Percentiles rank a stretch among this genome's conserved stretches.
These are phyloP conservation scores for Trichogramma dendrolimi DNA, from an alignment of 2,888 invertebrate species.

Conservation along the genomic window DNA sequence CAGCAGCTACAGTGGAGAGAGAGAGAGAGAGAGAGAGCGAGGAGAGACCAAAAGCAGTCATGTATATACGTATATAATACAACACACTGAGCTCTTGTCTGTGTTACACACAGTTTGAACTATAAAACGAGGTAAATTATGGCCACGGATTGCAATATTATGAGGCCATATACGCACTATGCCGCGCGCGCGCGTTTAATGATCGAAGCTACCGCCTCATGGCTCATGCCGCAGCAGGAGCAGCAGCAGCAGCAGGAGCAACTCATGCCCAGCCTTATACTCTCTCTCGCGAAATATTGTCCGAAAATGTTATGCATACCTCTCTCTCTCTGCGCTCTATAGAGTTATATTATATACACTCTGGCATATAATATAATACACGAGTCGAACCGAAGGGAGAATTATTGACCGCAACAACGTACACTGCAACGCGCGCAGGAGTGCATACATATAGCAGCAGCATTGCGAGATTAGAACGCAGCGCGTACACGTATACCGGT, in stretches of 20 bases:
- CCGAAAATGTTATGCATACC: constrained; percentile 38
- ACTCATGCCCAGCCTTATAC: constrained; percentile 18
- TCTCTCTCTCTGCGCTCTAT: constrained; percentile 20
- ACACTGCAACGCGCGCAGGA: constrained; percentile 32
- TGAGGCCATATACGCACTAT: constrained; percentile 51
- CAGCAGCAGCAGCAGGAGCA: constrained; percentile 13
- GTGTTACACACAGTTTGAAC: constrained; percentile 51
- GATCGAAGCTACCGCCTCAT: constrained; percentile 49
- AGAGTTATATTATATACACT: background rate
- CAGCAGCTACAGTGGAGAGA: background rate
- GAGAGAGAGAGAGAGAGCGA: background rate
- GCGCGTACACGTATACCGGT: too few relatives aligned
- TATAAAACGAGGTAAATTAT: constrained; percentile 54
- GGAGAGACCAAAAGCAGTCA: constrained; percentile 20
- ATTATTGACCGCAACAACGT: constrained; percentile 35
- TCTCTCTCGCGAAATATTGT: constrained; percentile 45
- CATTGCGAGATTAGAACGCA: too few relatives aligned
- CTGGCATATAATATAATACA: constrained; percentile 15
- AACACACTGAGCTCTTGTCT: constrained; percentile 15
- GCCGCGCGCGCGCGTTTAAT: constrained; percentile 42
- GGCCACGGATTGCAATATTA: constrained; percentile 53
- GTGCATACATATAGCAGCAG: background rate
- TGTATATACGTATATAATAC: background rate
- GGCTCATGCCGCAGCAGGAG: background rate
- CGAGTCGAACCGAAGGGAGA: constrained; percentile 31